Evolutionary conservation across 2,888 invertebrate genomes (phyloP), one percentile per base, ranked within the genome.

Genomic region (Spilosoma lubricipeda): DNA sequence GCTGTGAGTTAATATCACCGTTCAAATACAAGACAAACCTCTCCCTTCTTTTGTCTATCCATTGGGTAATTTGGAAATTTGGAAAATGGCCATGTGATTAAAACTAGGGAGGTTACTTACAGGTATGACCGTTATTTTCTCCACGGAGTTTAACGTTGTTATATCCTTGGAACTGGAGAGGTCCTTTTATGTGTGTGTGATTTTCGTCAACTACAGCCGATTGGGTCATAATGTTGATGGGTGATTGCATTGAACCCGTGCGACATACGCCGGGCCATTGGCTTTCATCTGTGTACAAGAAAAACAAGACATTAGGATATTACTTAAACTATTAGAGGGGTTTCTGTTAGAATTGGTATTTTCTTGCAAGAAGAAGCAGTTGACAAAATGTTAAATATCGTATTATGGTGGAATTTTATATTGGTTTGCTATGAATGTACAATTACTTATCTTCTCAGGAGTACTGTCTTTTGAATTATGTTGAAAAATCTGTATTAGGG

Each of bases 181-280:
- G 94, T 0, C 94, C 94, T 3, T 90, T 82, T 74, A 95, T 90
- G 80, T 93, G 92, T 87, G 92, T 81, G 85, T 92, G 85, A 92
- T 93, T 83, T 84, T 88, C 79, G 90, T 95, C 96, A 67, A 96
- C 91, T 18, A 96, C 84, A 0, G 97, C 95, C 3, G 96, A 92
- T 13, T 96, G 93, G 13, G 95, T 93, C 81, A 96, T 93, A 71
- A 98, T 96, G 91, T 98, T 96, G 82, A 98, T 98, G 0, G 98
- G 98, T 0, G 98, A 98, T 90, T 98, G 98, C 63, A 93, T 91
- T 59, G 88, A 88, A 1, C 98, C 98, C 0, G 85, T 90, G 36
- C 90, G 91, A 85, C 98, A 98, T n/a, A 95, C 86, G 20, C 97
- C 97, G 8, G 96, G 96, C 98, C 98, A 98, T 72, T 95, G 85